phyloP scores from a whole-genome alignment of 1,140 invertebrate genomes.

The Pygmarrhopalites habei region DNA sequence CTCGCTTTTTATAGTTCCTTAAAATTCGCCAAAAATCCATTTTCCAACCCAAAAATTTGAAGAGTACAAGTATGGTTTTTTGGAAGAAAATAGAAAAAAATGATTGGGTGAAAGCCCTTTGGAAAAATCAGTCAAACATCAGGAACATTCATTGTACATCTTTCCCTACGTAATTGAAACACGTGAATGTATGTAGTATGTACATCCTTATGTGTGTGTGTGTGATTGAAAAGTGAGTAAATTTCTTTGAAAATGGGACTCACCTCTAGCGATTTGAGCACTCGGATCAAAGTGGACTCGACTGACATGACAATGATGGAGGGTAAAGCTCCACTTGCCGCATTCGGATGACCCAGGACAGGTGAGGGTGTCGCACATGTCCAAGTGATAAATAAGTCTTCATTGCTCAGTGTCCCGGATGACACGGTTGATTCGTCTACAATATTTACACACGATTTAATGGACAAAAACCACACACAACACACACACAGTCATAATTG shows the following conservation, averaged over 20 bases:
- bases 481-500: too few species aligned
- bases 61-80: too few species aligned
- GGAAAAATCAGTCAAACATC: neutral
- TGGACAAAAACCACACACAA: neutral
- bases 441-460: constrained; percentile 18
- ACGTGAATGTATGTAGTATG: too few species aligned
- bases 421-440: constrained; percentile 43
- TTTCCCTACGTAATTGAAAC: too few species aligned
- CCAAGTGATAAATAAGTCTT: constrained; percentile 49
- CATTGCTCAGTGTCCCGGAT: constrained; percentile 41
- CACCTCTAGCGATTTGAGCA: constrained; percentile 49
- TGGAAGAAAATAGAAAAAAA: too few species aligned
- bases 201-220: too few species aligned
- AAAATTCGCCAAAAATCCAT: too few species aligned
- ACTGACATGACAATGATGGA: constrained; percentile 47
- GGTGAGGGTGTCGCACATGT: constrained; percentile 47
- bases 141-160: neutral
- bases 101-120: neutral
- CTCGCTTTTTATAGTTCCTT: too few species aligned
- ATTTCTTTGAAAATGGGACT: neutral
- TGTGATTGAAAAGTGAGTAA: too few species aligned
- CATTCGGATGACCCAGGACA: constrained; percentile 40
- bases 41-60: too few species aligned
- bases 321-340: constrained; percentile 27
- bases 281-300: constrained; percentile 47